phyloP scores from a whole-genome alignment of 2,797 vertebrate species.

The Taenioides sp. region DNA sequence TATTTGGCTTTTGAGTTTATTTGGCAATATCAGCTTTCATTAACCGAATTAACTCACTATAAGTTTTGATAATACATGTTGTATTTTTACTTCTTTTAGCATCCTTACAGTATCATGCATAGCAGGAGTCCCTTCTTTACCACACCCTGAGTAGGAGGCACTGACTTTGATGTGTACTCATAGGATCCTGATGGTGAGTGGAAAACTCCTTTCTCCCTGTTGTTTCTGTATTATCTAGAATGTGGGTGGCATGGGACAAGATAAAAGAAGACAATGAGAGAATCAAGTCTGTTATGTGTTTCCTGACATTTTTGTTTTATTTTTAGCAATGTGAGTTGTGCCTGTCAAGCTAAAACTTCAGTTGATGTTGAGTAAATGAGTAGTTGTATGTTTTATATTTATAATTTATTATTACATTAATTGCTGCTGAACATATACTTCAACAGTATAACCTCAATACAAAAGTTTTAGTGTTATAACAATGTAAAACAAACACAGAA shows the following conservation, averaged over 20 bases:
- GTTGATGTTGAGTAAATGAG: neutral
- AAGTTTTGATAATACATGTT: neutral
- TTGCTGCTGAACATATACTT: neutral
- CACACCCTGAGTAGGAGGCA: slow-evolving; percentile 66
- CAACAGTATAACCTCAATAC: too few relatives aligned
- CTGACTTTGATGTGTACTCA: slow-evolving; percentile 56
- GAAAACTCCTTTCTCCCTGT: slow-evolving; percentile 60
- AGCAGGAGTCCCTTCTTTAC: slow-evolving; percentile 27
- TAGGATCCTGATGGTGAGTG: slow-evolving; percentile 45
- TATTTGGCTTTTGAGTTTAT: neutral
- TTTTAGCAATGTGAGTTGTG: slow-evolving; percentile 6
- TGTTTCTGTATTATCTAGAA: slow-evolving; percentile 55
- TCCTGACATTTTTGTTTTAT: slow-evolving; percentile 43
- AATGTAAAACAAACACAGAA: neutral
- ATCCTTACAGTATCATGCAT: slow-evolving; percentile 26
- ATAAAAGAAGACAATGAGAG: slow-evolving; percentile 52
- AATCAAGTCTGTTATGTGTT: slow-evolving; percentile 37
- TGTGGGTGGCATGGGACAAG: slow-evolving; percentile 54
- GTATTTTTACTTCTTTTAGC: slow-evolving; percentile 27
- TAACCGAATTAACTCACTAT: neutral
- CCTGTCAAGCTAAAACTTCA: neutral
- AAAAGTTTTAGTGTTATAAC: neutral
- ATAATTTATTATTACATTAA: neutral
- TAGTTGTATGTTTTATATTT: neutral
- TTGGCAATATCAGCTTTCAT: neutral